A percentile compares a stretch with the other conserved stretches of the same genome.
Conservation (phyloP, 2,888 invertebrate genomes). For the Ceraclea dissimilis region DNA sequence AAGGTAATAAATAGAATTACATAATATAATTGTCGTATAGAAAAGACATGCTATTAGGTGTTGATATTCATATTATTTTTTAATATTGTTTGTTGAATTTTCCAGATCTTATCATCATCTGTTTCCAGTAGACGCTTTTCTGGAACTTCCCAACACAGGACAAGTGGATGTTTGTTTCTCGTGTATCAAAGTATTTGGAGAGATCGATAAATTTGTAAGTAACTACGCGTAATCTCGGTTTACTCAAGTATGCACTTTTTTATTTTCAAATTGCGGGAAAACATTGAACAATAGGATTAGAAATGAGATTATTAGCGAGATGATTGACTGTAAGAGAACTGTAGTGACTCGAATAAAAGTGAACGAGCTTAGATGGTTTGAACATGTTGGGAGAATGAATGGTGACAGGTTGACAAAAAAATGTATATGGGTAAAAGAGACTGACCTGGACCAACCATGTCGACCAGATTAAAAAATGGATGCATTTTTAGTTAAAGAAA, state of each 20-base stretch:
- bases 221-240: neutral
- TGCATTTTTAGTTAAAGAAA: no score
- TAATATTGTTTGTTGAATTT: no score
- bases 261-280: neutral
- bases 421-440: no score
- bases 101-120: slow-evolving; percentile 90
- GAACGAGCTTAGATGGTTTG: no score
- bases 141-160: slow-evolving; percentile 59
- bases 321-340: no score
- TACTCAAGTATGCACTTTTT: neutral
- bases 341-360: no score
- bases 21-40: neutral
- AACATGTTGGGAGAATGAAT: no score
- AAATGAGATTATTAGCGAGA: no score
- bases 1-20: slow-evolving; percentile 32
- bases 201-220: slow-evolving; percentile 65
- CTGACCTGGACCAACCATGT: no score
- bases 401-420: no score
- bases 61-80: neutral
- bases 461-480: no score
- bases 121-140: slow-evolving; percentile 84
- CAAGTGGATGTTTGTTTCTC: slow-evolving; percentile 60
- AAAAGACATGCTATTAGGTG: neutral
- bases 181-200: slow-evolving; percentile 63
- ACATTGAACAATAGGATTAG: no score